Percentiles rank a stretch among this genome's conserved stretches.
These are phyloP conservation scores for Platichthys stellatus DNA, from an alignment of 2,113 vertebrate genomes.

Conservation along the genomic window DNA sequence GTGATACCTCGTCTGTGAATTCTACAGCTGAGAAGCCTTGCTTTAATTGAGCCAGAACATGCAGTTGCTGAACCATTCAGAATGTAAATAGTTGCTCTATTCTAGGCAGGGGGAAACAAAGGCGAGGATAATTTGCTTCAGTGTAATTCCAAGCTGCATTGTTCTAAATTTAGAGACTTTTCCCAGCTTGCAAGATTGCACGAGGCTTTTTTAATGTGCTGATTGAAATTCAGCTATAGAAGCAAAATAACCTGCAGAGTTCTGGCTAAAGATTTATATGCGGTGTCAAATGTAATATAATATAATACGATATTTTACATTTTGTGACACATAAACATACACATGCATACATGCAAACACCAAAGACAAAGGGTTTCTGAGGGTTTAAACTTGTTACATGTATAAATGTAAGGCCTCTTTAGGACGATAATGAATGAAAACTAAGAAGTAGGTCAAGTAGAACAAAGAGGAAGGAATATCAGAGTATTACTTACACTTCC, in stretches of 20 bases:
- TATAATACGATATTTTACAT: neutral
- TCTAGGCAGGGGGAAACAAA: constrained; percentile 31
- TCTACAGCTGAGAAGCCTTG: constrained; percentile 5
- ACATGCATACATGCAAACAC: neutral
- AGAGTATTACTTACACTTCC: neutral
- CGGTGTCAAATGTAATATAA: neutral
- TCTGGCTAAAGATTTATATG: neutral
- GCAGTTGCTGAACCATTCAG: constrained; percentile 44
- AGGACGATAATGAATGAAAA: no score
- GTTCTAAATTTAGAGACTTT: constrained; percentile 39
- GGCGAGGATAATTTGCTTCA: constrained; percentile 37
- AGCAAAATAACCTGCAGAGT: constrained; percentile 13
- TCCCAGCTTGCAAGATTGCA: constrained; percentile 16
- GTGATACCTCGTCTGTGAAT: neutral
- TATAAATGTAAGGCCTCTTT: neutral
- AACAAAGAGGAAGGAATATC: neutral
- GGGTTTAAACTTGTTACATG: neutral
- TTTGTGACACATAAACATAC: neutral
- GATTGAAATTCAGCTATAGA: constrained; percentile 22
- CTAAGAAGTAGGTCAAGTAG: no score
- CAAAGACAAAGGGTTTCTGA: neutral
- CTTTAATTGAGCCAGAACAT: constrained; percentile 33
- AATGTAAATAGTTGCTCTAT: constrained; percentile 56
- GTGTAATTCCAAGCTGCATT: constrained; percentile 39
- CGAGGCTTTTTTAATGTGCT: constrained; percentile 13